Evolutionary conservation across 2,888 invertebrate genomes (phyloP).

Genomic region (Aphelenchoides bicaudatus): DNA sequence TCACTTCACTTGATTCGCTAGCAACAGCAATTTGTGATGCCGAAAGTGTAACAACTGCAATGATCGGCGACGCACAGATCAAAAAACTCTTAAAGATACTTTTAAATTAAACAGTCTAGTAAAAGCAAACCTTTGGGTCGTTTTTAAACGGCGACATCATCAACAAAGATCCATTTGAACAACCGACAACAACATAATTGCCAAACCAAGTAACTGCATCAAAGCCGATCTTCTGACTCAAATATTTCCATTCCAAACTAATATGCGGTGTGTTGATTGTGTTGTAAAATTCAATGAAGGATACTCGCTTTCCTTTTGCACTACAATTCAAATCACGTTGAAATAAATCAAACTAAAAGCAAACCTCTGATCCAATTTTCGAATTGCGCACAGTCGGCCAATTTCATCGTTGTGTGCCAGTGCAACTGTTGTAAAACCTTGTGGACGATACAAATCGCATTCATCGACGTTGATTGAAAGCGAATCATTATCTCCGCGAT

Average conservation of each 20-base stretch:
- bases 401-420: conserved; percentile 14
- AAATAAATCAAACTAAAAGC: conserved; percentile 4
- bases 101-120: conserved; percentile 3
- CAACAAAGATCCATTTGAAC: conserved; percentile 30
- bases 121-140: conserved; percentile 27
- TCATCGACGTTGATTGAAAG: conserved; percentile 9
- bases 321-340: conserved; percentile 4
- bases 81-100: conserved; percentile 40
- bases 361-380: conserved; percentile 18
- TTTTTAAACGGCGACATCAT: conserved; percentile 35
- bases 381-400: conserved; percentile 17
- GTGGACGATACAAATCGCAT: not conserved
- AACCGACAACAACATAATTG: conserved; percentile 22
- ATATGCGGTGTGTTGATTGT: conserved; percentile 27
- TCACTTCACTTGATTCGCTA: conserved; percentile 33
- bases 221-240: conserved; percentile 19
- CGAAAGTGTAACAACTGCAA: conserved; percentile 28
- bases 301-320: conserved; percentile 16
- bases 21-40: conserved; percentile 22
- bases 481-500: no score
- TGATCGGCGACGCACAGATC: conserved; percentile 44
- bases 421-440: conserved; percentile 14
- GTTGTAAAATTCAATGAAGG: conserved; percentile 37
- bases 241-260: conserved; percentile 28
- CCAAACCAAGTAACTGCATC: conserved; percentile 34